Base-by-base conservation (phyloP, 2,113 vertebrate species). In the Pangasianodon gigas region DNA sequence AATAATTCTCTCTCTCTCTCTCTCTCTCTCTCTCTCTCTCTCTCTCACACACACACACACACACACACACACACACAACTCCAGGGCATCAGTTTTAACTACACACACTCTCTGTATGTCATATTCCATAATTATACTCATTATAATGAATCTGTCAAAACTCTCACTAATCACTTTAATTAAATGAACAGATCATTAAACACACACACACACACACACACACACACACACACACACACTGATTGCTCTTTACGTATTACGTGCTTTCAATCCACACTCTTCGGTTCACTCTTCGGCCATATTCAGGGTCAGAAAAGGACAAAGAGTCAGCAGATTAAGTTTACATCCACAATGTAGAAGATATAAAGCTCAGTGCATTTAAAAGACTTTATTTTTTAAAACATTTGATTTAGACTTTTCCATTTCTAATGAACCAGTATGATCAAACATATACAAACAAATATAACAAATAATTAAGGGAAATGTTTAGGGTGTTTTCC, bases 101-200 rank as follows among this genome's bases (percentile, higher is more conserved):
- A 75, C 3, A 75, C 71, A 75, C 71, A 24, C 2, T 2, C 29
- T 18, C 48, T 54, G 48, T 6, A 18, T 16, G 29, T 54, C 21
- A 81, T 81, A 81, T 81, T 54, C 48, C 48, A 54, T 81, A 81
- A 81, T 54, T 54, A 32, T 46, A 29, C 75, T 51, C 46, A 29
- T 79, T 51, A 52, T 52, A 80, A 81, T 52, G 8, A 29, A 51
- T 82, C 79, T 82, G 51, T 52, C 79, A 82, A 82, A 82, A 18
- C 79, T n/a, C 48, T 52, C 29, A 82, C 29, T 54, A 82, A 82
- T 82, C 79, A 54, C 79, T 80, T 80, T 52, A 52, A 80, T 81
- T 54, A 81, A 52, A 54, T 32, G 37, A 82, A 54, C 79, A 82
- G 79, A 6, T 54, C n/a, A 52, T 82, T 54, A 82, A 16, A 82